A percentile compares a stretch with the other conserved stretches of the same genome.
These are phyloP conservation scores for Gastrophysa polygoni DNA, from an alignment of 2,888 invertebrate genomes.

Conservation along the genomic window DNA sequence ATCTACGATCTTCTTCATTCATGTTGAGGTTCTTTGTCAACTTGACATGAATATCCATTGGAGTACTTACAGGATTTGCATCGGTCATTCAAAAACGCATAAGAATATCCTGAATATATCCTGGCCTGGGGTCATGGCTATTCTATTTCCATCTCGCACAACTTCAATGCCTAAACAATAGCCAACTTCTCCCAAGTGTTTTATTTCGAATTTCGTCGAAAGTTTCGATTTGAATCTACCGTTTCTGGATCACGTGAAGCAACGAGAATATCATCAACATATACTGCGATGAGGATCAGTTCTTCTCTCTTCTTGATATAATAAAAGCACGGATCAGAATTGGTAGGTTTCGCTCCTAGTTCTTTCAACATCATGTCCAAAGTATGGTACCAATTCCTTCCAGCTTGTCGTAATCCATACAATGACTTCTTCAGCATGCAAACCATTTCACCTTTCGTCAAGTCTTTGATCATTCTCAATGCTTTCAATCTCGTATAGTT, in stretches of 20 bases:
- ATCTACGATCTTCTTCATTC: not conserved
- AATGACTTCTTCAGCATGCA: not conserved
- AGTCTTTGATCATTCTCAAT: not conserved
- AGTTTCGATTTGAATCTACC: not conserved
- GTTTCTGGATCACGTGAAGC: not conserved
- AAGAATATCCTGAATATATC: not conserved
- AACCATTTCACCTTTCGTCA: not conserved
- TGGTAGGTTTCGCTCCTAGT: not conserved
- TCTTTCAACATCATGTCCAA: not conserved
- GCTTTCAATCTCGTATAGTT: too few relatives aligned
- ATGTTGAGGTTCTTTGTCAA: not conserved
- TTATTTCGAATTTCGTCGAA: not conserved
- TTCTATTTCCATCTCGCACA: not conserved
- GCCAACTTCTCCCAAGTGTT: not conserved
- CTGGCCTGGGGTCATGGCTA: not conserved
- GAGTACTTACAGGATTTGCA: not conserved
- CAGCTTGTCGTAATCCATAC: slow-evolving; percentile 7
- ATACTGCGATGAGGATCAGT: not conserved
- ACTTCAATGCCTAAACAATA: not conserved
- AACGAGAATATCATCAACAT: not conserved
- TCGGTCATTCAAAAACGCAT: not conserved
- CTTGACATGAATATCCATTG: not conserved
- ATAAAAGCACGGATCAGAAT: slow-evolving; percentile 7
- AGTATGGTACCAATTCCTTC: not conserved
- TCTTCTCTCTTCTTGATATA: not conserved